Conservation (phyloP, 2,113 vertebrate species). For the Thinocorus orbignyianus region DNA sequence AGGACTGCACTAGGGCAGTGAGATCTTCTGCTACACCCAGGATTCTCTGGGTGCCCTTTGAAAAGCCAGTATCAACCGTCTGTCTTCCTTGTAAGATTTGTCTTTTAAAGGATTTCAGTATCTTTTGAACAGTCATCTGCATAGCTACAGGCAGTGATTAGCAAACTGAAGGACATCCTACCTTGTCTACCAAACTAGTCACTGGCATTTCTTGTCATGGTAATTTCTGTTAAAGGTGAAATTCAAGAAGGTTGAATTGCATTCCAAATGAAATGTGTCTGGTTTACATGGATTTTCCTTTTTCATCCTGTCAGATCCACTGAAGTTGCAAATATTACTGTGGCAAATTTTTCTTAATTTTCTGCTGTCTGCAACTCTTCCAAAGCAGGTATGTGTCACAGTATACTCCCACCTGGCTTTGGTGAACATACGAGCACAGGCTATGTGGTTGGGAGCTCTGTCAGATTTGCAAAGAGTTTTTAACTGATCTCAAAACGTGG, state of each 20-base stretch:
- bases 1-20: not conserved
- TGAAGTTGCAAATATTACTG: not conserved
- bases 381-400: not conserved
- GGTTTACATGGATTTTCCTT: not conserved
- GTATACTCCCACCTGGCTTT: not conserved
- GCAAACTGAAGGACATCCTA: not conserved
- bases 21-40: not conserved
- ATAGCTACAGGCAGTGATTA: constrained; percentile 1
- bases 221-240: constrained; percentile 23
- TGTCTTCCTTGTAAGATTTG: not conserved
- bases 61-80: not conserved
- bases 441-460: not conserved
- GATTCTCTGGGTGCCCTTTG: not conserved
- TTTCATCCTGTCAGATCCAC: not conserved
- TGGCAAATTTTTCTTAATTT: not conserved
- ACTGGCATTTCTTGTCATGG: constrained; percentile 57
- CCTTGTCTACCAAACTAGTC: constrained; percentile 52
- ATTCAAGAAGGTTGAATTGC: not conserved
- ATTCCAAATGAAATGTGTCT: not conserved
- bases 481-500: not conserved
- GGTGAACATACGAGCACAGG: not conserved
- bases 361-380: not conserved
- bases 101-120: not conserved
- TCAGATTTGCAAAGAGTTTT: not conserved
- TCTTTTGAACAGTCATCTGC: not conserved